Conservation (phyloP, 2,797 vertebrate species). For the Enteromius radiatus region DNA sequence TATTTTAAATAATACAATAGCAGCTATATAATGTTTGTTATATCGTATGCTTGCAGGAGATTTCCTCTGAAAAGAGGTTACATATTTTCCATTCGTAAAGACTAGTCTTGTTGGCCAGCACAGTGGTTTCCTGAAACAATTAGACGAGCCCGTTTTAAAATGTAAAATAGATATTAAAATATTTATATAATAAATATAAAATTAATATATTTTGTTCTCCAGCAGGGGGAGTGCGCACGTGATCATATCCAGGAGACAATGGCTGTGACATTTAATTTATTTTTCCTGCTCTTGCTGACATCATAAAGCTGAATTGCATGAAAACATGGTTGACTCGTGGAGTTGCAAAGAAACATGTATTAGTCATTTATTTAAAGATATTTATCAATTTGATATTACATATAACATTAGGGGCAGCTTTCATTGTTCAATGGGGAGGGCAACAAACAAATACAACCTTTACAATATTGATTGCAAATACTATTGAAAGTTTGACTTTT, state of each 20-base stretch:
- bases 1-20: neutral
- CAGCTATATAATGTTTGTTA: neutral
- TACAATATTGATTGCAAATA: neutral
- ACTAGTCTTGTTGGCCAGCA: neutral
- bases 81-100: neutral
- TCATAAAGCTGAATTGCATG: neutral
- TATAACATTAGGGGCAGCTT: neutral
- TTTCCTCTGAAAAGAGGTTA: neutral
- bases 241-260: slow-evolving; percentile 52
- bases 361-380: too few relatives aligned
- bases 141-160: neutral
- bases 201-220: slow-evolving; percentile 17
- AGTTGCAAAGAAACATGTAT: slow-evolving; percentile 46
- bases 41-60: neutral
- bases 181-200: neutral
- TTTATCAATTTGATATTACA: neutral
- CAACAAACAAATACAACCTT: neutral
- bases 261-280: slow-evolving; percentile 26
- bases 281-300: slow-evolving; percentile 18
- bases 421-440: neutral
- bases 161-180: neutral
- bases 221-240: slow-evolving; percentile 64
- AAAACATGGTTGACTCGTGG: slow-evolving; percentile 28
- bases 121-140: neutral
- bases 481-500: neutral